Evolutionary conservation across 2,113 vertebrate species (phyloP).

Genomic region (Nycticryphes semicollaris): DNA sequence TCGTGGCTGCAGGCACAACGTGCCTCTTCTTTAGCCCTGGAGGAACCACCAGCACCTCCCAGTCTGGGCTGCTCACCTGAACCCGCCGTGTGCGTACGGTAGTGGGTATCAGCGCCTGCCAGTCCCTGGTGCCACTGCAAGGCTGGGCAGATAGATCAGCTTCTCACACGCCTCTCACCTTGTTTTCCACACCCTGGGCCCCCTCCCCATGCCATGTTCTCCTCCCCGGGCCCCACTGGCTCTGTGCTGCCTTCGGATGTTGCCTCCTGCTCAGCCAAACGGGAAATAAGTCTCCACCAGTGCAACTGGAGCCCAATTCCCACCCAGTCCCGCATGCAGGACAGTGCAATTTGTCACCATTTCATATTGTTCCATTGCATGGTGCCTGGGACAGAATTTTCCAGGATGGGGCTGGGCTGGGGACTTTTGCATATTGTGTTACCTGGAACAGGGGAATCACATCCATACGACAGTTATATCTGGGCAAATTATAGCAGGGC

Average conservation of each 20-base stretch:
- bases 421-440: background rate
- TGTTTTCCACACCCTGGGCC: background rate
- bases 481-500: background rate
- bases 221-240: background rate
- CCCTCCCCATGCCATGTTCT: background rate
- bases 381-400: background rate
- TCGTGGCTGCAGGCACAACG: accelerated
- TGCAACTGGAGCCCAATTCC: background rate
- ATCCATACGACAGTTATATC: accelerated
- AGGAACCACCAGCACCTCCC: background rate
- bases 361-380: accelerated
- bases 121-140: accelerated
- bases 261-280: background rate
- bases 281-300: background rate
- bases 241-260: background rate
- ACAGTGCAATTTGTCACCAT: background rate
- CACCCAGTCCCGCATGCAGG: background rate
- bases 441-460: background rate
- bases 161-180: accelerated
- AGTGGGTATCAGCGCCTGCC: background rate
- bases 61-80: background rate
- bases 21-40: background rate
- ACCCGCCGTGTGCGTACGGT: accelerated
- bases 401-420: background rate
- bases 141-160: background rate